Evolutionary conservation across 2,113 vertebrate species (phyloP).

Genomic region (Galemys pyrenaicus): DNA sequence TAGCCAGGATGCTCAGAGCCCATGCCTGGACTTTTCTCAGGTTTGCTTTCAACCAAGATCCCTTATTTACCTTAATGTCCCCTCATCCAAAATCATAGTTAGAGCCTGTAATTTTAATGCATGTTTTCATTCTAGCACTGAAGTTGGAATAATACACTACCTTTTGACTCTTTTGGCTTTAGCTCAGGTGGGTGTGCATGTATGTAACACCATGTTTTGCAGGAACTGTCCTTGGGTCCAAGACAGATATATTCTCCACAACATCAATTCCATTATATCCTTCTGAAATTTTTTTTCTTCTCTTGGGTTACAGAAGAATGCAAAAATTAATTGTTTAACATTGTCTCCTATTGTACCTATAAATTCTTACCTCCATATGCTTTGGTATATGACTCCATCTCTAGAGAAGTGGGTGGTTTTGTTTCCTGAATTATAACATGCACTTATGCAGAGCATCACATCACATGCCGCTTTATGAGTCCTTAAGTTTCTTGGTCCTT

Average conservation of each 20-base stretch:
- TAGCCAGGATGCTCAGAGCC: neutral
- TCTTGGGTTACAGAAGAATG: neutral
- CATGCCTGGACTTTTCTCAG: neutral
- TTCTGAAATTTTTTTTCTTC: neutral
- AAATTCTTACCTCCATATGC: neutral
- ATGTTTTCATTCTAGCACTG: neutral
- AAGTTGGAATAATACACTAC: neutral
- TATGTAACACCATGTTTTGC: neutral
- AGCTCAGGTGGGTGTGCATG: neutral
- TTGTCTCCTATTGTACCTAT: neutral
- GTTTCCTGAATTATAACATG: neutral
- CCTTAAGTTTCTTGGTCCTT: neutral
- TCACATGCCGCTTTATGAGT: neutral
- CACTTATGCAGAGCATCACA: neutral
- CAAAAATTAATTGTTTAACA: neutral
- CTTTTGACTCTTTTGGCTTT: neutral
- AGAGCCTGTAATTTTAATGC: neutral
- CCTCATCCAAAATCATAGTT: fast-evolving
- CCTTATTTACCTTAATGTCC: neutral
- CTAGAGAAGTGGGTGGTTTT: neutral
- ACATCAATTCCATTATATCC: neutral
- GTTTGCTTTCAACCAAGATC: neutral
- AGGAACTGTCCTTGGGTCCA: neutral
- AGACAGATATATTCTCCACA: neutral
- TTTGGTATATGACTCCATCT: neutral